Conservation (phyloP, 2,113 vertebrate species). For the Pterocles orientalis region DNA sequence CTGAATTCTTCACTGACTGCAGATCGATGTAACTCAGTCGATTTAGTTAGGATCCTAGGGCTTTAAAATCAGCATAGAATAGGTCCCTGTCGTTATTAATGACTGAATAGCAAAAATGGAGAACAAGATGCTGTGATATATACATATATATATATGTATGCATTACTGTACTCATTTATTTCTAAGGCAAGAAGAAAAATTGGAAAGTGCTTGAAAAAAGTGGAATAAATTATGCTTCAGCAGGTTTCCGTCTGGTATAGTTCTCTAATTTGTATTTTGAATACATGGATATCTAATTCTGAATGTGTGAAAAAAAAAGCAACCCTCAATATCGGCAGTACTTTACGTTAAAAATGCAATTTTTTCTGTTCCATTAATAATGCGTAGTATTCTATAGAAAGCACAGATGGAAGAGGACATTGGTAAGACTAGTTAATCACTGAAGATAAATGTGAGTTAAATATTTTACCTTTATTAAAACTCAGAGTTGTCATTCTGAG, state of each 20-base stretch:
- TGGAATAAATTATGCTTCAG: not conserved
- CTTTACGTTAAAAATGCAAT: not conserved
- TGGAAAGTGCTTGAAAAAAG: not conserved
- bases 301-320: not conserved
- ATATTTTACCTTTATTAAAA: not conserved
- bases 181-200: not conserved
- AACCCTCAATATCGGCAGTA: not conserved
- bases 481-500: not conserved
- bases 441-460: not conserved
- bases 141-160: not conserved
- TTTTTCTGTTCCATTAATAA: not conserved
- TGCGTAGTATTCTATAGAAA: not conserved
- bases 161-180: not conserved
- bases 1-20: not conserved
- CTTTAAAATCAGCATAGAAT: not conserved
- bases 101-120: not conserved
- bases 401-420: not conserved
- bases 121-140: not conserved
- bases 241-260: not conserved
- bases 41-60: not conserved
- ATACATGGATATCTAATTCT: not conserved
- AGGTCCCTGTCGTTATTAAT: not conserved
- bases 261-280: not conserved
- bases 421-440: not conserved
- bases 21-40: not conserved